Conservation (phyloP, 2,888 invertebrate genomes). For the Pollenia labialis region DNA sequence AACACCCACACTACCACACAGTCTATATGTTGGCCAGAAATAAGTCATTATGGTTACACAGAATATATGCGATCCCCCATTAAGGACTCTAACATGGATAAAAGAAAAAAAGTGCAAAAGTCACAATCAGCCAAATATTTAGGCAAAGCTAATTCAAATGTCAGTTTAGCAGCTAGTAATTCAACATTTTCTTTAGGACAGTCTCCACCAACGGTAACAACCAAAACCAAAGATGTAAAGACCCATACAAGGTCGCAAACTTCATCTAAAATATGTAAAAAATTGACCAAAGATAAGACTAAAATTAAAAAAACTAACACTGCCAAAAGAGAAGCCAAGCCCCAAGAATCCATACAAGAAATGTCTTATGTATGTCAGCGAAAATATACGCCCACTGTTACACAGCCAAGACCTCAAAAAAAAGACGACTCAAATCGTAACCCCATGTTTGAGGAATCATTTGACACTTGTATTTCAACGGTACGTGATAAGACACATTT, state of each 20-base stretch:
- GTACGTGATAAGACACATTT: conserved; percentile 89
- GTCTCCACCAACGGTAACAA: conserved; percentile 74
- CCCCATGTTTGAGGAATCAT: conserved; percentile 23
- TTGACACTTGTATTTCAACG: conserved; percentile 83
- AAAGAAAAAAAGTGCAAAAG: conserved; percentile 46
- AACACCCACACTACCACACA: conserved; percentile 50
- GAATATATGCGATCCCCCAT: conserved; percentile 53
- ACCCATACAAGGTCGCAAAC: neutral
- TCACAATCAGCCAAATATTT: conserved; percentile 68
- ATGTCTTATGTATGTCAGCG: conserved; percentile 39
- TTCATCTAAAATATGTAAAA: conserved; percentile 62
- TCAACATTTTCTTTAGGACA: conserved; percentile 83
- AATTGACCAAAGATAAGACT: conserved; percentile 75
- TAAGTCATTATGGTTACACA: conserved; percentile 63
- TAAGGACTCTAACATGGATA: neutral
- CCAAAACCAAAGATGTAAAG: neutral
- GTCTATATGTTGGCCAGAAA: conserved; percentile 55
- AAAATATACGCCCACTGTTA: conserved; percentile 21
- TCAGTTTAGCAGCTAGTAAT: conserved; percentile 82
- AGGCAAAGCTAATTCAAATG: conserved; percentile 79
- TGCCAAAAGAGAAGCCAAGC: conserved; percentile 34
- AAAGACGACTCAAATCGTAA: conserved; percentile 26
- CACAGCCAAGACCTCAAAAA: neutral
- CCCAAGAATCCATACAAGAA: conserved; percentile 29
- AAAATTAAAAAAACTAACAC: conserved; percentile 46